Base-by-base conservation (phyloP, 2,797 vertebrate genomes). In the Manis crassicaudata region DNA sequence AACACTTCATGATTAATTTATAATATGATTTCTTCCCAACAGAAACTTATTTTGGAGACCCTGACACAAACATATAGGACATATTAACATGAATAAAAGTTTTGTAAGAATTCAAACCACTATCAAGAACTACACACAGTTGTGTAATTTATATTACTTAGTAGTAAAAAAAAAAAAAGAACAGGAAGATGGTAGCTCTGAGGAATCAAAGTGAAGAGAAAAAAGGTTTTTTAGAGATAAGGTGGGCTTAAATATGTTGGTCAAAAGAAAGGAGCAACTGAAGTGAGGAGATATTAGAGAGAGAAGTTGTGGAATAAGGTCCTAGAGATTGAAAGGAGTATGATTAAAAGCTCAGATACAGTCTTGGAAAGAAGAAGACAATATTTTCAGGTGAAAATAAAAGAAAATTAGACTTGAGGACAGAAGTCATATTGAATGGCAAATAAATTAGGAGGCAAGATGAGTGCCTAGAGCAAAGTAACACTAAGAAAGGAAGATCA, bases 101-200 rank as follows among this genome's bases (percentile, higher is more conserved):
- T n/a, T 60, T 80, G 52, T 25, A 81, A 94, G 70, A 96, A 91
- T 95, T 88, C 63, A 93, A 95, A 89, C 40, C 54, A 81, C 25
- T 81, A 54, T 37, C 46, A 83, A 93, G 60, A 46, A 83, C 37
- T 89, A 60, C 9, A 79, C 17, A 43, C 62, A 90, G 25, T 68
- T 70, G 35, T 68, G 23, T 12, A 68, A 10, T 37, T 68, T 68
- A 68, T 88, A 91, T 82, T 81, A 68, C 21, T 86, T 76, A 90
- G 25, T 81, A 82, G 75, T n/a, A 60, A 50, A 58, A 35, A 67
- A 43, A 67, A 43, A 58, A 43, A 37, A 65, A 70, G 14, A 82
- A 32, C 20, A 20, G 54, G 85, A 77, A 92, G 35, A 68, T 82
- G 14, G 35, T 43, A 82, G 17, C 62, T 91, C 21, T 79, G 25